Evolutionary conservation across 2,888 invertebrate genomes (phyloP).

Genomic region (Xestia rhomboidea): DNA sequence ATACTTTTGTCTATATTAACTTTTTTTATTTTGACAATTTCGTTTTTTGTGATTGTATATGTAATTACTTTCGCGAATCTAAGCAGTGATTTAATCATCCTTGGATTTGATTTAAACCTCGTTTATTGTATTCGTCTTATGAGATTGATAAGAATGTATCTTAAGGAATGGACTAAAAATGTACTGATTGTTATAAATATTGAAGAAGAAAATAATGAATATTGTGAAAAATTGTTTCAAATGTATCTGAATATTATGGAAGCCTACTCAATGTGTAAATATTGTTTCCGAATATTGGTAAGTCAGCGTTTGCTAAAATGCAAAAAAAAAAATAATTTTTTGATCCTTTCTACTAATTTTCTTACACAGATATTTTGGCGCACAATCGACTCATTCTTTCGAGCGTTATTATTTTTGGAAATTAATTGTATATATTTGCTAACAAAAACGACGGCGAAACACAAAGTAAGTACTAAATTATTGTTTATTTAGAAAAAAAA

Average conservation of each 20-base stretch:
- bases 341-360: not conserved
- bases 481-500: too few species aligned
- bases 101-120: conserved; percentile 10
- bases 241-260: conserved; percentile 8
- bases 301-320: not conserved
- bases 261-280: not conserved
- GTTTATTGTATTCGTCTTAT: conserved; percentile 7
- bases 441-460: too few species aligned
- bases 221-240: not conserved
- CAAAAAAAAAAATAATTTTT: not conserved
- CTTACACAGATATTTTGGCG: conserved; percentile 11
- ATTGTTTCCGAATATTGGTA: conserved; percentile 10
- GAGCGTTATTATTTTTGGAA: not conserved
- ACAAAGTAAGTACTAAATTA: not conserved
- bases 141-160: not conserved
- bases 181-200: not conserved
- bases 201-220: not conserved
- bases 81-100: not conserved
- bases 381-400: not conserved
- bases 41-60: not conserved
- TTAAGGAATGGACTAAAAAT: conserved; percentile 1
- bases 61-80: too few species aligned
- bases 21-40: not conserved
- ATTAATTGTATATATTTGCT: not conserved
- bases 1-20: not conserved